Base-by-base conservation (phyloP, 1,140 invertebrate species). In the Danaus plexippus region DNA sequence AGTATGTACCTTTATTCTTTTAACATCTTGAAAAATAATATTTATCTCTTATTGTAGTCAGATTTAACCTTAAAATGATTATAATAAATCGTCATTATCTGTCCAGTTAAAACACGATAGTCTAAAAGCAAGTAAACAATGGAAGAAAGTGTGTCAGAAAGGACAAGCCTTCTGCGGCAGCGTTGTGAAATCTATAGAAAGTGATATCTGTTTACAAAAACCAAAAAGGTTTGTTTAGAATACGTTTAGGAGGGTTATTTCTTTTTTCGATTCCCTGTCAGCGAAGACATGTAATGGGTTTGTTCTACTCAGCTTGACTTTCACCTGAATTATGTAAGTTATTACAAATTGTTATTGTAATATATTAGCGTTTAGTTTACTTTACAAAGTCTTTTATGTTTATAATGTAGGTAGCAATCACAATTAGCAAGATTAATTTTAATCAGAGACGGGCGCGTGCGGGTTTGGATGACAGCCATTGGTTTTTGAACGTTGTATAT, bases 391-490 rank as follows among this genome's bases (percentile, higher is more conserved):
- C 22, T 32, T 4, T 32, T 32, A 32, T 32, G 22, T 32, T 32
- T 32, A 32, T 32, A 32, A 32, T 32, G 22, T 32, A 32, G 22
- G 22, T 6, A 32, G 22, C 22, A 5, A 32, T 32, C 22, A n/a
- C n/a, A 32, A 32, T 32, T 32, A 32, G 22, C 2, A 32, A 32
- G 22, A 64, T 59, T 61, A 64, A 67, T 67, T 61, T 57, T 56
- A 64, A 50, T 49, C 48, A 50, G 18, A 42, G 50, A 41, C n/a
- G 57, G 68, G 59, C 73, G 67, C 71, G 73, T 71, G 73, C 57
- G 62, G 43, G 9, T 51, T 71, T 78, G 76, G 73, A 75, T 53
- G 40, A 46, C 41, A 60, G 70, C 73, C 73, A 75, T 55, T 53
- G 57, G 62, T 57, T 55, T 59, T 54, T 53, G 50, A 67, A 67